These are phyloP conservation scores for Neofelis nebulosa DNA, from an alignment of 2,113 vertebrate species.

Conservation along the genomic window DNA sequence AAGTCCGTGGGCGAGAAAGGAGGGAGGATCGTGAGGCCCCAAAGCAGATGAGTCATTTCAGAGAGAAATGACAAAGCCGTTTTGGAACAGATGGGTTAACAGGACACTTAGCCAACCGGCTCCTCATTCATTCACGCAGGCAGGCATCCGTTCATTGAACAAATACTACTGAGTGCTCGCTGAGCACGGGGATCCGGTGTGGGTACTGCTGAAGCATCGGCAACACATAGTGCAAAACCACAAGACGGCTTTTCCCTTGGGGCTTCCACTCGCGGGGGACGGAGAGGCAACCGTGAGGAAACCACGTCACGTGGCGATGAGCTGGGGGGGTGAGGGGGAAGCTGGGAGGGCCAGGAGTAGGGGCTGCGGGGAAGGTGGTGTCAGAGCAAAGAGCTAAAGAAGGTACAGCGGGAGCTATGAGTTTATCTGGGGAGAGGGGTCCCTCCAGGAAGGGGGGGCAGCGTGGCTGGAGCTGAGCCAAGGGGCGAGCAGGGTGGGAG, in stretches of 20 bases:
- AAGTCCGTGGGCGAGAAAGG: neutral
- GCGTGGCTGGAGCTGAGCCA: neutral
- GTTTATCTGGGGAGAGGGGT: neutral
- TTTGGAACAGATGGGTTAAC: neutral
- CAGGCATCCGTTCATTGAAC: neutral
- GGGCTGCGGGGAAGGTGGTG: neutral
- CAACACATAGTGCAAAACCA: neutral
- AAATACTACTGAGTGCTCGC: accelerated
- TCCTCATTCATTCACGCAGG: neutral
- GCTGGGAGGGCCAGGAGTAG: no score
- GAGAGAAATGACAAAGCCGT: constrained; percentile 5
- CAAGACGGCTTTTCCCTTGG: accelerated
- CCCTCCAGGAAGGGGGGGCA: neutral
- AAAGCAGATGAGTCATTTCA: constrained; percentile 61
- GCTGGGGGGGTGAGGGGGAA: neutral
- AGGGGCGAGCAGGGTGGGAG: accelerated
- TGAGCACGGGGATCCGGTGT: accelerated
- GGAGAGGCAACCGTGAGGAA: neutral
- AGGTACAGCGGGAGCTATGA: accelerated
- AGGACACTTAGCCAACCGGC: neutral
- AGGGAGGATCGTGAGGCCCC: neutral
- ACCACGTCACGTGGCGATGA: accelerated
- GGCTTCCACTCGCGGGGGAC: neutral
- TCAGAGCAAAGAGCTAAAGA: neutral
- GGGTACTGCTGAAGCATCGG: neutral